phyloP scores from a whole-genome alignment of 2,113 vertebrate species.

The Cyphomyrus discorhynchus region DNA sequence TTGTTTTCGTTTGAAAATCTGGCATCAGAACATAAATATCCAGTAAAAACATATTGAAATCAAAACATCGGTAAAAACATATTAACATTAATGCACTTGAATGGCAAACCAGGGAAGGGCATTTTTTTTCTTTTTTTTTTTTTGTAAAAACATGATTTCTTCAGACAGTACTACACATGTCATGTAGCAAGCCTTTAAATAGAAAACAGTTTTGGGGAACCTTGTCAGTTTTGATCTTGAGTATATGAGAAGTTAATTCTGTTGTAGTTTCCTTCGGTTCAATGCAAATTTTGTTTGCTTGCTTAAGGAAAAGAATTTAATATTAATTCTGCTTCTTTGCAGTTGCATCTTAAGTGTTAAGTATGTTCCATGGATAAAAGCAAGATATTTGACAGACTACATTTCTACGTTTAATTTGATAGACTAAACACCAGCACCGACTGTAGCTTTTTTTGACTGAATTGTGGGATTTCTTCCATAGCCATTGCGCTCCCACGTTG shows the following conservation, averaged over 20 bases:
- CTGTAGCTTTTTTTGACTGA: constrained; percentile 10
- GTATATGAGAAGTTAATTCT: background rate
- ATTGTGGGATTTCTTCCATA: constrained; percentile 12
- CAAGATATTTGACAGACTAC: constrained; percentile 24
- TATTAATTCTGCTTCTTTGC: background rate
- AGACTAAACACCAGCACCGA: constrained; percentile 13
- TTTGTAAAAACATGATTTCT: background rate
- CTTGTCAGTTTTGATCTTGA: constrained; percentile 1
- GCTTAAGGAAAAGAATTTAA: constrained; percentile 6
- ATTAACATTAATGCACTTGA: background rate
- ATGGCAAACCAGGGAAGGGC: background rate
- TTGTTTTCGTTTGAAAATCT: constrained; percentile 13
- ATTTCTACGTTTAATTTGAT: background rate
- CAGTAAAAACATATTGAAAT: background rate
- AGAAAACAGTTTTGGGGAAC: background rate
- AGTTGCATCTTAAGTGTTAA: constrained; percentile 35
- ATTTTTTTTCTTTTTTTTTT: background rate
- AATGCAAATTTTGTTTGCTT: background rate
- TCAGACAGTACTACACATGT: background rate
- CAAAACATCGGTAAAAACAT: background rate
- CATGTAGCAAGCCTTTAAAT: constrained; percentile 11
- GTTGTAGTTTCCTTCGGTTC: background rate
- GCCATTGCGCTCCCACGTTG: background rate
- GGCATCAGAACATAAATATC: constrained; percentile 7
- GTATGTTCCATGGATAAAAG: background rate